A percentile compares a stretch with the other conserved stretches of the same genome.
Evolutionary conservation across 2,797 vertebrate genomes (phyloP).

Genomic region (Natrix natrix): DNA sequence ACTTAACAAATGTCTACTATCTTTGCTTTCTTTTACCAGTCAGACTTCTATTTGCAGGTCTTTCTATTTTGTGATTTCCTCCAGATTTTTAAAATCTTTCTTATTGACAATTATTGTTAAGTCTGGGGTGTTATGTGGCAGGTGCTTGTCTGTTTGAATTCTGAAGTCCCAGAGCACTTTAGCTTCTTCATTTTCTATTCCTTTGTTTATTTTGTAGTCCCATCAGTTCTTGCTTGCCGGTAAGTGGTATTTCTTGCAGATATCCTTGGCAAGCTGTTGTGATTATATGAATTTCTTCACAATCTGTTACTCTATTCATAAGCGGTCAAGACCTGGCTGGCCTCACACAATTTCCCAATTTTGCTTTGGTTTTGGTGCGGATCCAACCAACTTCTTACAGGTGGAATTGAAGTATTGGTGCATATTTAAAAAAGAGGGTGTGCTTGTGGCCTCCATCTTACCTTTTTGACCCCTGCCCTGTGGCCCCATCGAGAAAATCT

Average conservation of each 20-base stretch:
- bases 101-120: background rate
- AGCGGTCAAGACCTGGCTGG: background rate
- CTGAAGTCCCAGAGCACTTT: background rate
- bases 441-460: background rate
- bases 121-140: background rate
- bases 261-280: background rate
- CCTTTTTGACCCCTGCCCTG: background rate
- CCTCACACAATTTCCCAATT: background rate
- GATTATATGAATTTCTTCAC: background rate
- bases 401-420: background rate
- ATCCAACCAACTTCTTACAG: background rate
- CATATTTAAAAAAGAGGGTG: background rate
- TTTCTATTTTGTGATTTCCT: background rate
- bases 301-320: background rate
- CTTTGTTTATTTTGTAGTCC: background rate
- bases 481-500: background rate
- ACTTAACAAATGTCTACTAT: background rate
- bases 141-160: background rate
- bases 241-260: background rate
- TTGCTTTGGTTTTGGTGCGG: background rate
- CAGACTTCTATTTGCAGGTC: background rate
- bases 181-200: background rate
- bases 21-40: background rate
- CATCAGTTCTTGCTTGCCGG: background rate
- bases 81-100: background rate